Conservation (phyloP, 1,140 invertebrate genomes). For the Dreissena polymorpha region DNA sequence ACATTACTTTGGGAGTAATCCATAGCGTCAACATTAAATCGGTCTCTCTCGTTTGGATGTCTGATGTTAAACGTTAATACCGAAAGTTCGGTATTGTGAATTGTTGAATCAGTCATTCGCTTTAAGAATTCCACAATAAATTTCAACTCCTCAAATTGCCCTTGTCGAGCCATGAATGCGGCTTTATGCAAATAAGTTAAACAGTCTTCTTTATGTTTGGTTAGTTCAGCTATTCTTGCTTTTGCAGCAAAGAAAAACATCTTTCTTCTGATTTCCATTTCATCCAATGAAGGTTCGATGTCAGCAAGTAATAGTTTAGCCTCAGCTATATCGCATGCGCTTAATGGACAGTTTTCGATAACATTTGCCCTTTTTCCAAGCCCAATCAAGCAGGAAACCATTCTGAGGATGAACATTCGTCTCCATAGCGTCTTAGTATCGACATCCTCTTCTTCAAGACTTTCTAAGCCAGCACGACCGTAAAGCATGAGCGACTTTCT, state of each 20-base stretch:
- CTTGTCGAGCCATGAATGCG: neutral
- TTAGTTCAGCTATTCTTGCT: slow-evolving; percentile 18
- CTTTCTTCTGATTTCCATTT: slow-evolving; percentile 21
- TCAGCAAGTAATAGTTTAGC: slow-evolving; percentile 1
- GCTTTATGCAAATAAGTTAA: neutral
- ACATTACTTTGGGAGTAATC: no score
- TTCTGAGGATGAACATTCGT: slow-evolving; percentile 36
- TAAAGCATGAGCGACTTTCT: slow-evolving; percentile 1
- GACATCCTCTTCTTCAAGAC: slow-evolving; percentile 34
- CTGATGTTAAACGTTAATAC: no score
- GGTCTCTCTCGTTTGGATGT: no score
- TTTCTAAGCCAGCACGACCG: slow-evolving; percentile 15
- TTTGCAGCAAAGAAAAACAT: slow-evolving; percentile 35
- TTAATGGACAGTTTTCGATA: slow-evolving; percentile 1
- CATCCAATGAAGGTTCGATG: neutral
- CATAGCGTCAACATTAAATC: no score
- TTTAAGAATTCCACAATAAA: slow-evolving; percentile 12
- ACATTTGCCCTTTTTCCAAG: slow-evolving; percentile 35
- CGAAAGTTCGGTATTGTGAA: no score
- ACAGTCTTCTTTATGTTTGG: neutral
- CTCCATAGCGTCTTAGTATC: slow-evolving; percentile 28
- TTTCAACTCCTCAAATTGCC: slow-evolving; percentile 22
- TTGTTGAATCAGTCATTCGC: neutral
- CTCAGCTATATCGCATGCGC: neutral
- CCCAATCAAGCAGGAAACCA: slow-evolving; percentile 28